Base-by-base conservation (phyloP, 2,888 invertebrate genomes). In the Catonia carolina region DNA sequence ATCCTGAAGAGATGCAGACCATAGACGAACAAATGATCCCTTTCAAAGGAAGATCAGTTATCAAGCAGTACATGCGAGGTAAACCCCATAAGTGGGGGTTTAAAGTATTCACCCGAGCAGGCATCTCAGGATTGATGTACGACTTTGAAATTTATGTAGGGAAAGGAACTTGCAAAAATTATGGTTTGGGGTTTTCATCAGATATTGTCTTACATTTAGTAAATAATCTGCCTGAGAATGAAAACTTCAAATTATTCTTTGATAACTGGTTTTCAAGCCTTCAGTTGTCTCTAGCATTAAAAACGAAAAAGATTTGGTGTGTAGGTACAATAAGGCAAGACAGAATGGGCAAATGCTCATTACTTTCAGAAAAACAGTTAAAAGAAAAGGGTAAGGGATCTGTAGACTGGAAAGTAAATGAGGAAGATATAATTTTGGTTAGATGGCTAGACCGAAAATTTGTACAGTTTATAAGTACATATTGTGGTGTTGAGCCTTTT, bases 11-110 rank as follows among this genome's bases (percentile, higher is more conserved):
- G 53, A 59, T 64, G 33, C 61, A 66, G 56, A 66, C 65, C 2
- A 61, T 66, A 27, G 67, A 68, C 47, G 67, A 68, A 45, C 66
- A 67, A 50, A 66, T 67, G 61, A 65, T 67, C 12, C 67, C 66
- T 8, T 68, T 67, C 63, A 62, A 65, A 20, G 65, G 66, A 14
- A 51, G 63, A 33, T 66, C 65, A 35, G 54, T 51, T 27, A 35
- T 59, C 15, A 59, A 59, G 18, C 56, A 60, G 35, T 61, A 61
- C 31, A 53, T 55, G 12, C 58, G 55, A 37, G 31, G 23, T 10
- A 61, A 58, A 50, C 56, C 60, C 4, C 58, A 61, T 18, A 60
- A 61, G 36, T 61, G 61, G 60, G 61, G 60, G 10, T 61, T 48
- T 33, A 58, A 61, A 31, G 53, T 53, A 36, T 60, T 56, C 22